Evolutionary conservation across 2,113 vertebrate species (phyloP).

Genomic region (Hyperoodon ampullatus): DNA sequence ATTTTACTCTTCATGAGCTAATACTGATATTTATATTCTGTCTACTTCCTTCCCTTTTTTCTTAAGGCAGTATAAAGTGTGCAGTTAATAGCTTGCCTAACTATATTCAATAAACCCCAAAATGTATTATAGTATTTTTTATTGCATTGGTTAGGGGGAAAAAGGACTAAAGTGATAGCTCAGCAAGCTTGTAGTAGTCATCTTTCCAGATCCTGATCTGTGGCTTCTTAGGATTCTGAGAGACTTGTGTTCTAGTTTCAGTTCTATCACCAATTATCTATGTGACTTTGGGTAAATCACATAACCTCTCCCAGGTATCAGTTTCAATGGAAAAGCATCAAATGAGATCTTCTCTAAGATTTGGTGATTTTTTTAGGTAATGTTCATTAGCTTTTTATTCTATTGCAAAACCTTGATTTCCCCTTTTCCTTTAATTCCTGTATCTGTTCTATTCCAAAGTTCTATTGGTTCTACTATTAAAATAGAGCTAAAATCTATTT

Average conservation of each 20-base stretch:
- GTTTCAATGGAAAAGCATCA: slow-evolving; percentile 1
- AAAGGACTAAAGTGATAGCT: not conserved
- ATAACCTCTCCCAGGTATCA: not conserved
- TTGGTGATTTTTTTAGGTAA: not conserved
- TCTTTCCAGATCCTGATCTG: not conserved
- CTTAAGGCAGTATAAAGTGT: slow-evolving; percentile 1
- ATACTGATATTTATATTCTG: not conserved
- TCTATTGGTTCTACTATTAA: not conserved
- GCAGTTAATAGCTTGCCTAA: not conserved
- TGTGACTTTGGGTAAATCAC: not conserved
- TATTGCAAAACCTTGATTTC: not conserved
- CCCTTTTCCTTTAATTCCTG: not conserved
- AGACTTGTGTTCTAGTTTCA: not conserved
- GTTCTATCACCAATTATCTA: not conserved
- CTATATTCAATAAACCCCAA: not conserved
- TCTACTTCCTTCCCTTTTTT: not conserved
- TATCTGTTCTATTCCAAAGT: not conserved
- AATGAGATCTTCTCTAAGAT: not conserved
- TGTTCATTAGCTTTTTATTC: slow-evolving; percentile 9
- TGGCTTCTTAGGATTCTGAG: not conserved
- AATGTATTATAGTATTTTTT: not conserved
- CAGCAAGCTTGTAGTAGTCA: not conserved
- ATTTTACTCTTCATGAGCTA: not conserved
- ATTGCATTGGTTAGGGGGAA: not conserved
- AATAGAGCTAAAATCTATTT: not conserved